These are phyloP conservation scores for Parasteatoda tepidariorum DNA, from an alignment of 1,140 invertebrate species.

Conservation along the genomic window DNA sequence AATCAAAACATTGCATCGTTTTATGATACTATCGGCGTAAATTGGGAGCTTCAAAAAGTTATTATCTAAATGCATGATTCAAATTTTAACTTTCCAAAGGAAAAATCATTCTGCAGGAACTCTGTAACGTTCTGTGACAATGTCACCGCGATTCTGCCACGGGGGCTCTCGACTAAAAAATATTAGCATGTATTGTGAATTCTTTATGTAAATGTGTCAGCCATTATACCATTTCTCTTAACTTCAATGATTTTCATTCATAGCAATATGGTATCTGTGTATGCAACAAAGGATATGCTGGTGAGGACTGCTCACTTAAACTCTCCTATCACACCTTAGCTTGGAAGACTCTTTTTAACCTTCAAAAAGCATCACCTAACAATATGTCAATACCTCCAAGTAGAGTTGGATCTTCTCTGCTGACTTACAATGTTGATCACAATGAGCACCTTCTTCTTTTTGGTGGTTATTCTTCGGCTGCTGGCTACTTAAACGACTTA, in stretches of 20 bases:
- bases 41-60: no score
- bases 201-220: no score
- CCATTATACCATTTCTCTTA: no score
- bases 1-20: no score
- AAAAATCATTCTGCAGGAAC: no score
- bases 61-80: no score
- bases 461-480: constrained; percentile 89
- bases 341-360: constrained; percentile 35
- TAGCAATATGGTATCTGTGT: constrained; percentile 82
- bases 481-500: constrained; percentile 90
- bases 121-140: no score
- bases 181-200: no score
- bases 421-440: constrained; percentile 75
- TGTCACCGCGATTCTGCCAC: no score
- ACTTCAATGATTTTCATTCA: constrained; percentile 26
- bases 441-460: constrained; percentile 90
- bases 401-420: constrained; percentile 90
- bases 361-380: not conserved
- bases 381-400: constrained; percentile 71
- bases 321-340: constrained; percentile 36
- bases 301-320: constrained; percentile 75
- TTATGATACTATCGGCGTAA: no score
- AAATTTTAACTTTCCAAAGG: no score
- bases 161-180: no score
- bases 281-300: constrained; percentile 80